These are phyloP conservation scores for Gallinago media DNA, from an alignment of 2,113 vertebrate genomes.

Conservation along the genomic window DNA sequence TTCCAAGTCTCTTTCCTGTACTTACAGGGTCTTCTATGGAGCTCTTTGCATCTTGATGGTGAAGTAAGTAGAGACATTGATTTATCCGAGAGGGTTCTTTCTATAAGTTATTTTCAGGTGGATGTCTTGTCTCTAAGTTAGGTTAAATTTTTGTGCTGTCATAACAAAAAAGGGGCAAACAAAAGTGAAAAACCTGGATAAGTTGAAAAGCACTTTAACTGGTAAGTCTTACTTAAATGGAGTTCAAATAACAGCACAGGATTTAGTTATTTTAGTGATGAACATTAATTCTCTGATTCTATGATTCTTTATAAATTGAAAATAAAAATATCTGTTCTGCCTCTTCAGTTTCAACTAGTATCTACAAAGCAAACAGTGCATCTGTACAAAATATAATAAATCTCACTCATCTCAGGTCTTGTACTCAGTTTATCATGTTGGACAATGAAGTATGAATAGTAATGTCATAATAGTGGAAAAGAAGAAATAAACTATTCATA, in stretches of 20 bases:
- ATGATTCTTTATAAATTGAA: neutral
- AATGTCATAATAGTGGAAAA: neutral
- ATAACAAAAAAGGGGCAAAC: neutral
- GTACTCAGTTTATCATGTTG: neutral
- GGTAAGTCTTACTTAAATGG: neutral
- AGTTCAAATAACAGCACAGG: neutral
- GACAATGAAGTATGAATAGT: neutral
- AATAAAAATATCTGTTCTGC: neutral
- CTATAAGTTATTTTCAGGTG: neutral
- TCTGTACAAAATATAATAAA: neutral
- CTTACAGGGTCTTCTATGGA: neutral
- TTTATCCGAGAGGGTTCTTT: neutral
- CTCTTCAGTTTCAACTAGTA: neutral
- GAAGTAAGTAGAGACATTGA: neutral
- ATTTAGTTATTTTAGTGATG: neutral
- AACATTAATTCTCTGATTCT: neutral
- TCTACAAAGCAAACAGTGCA: neutral
- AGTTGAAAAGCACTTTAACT: neutral
- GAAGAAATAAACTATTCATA: neutral
- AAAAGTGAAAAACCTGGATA: rapidly evolving
- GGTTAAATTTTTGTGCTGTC: neutral
- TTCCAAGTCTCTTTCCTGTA: neutral
- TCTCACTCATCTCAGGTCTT: neutral
- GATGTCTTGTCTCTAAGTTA: neutral
- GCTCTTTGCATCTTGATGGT: neutral